These are phyloP conservation scores for Nymphalis io DNA, from an alignment of 1,140 invertebrate genomes.

Conservation along the genomic window DNA sequence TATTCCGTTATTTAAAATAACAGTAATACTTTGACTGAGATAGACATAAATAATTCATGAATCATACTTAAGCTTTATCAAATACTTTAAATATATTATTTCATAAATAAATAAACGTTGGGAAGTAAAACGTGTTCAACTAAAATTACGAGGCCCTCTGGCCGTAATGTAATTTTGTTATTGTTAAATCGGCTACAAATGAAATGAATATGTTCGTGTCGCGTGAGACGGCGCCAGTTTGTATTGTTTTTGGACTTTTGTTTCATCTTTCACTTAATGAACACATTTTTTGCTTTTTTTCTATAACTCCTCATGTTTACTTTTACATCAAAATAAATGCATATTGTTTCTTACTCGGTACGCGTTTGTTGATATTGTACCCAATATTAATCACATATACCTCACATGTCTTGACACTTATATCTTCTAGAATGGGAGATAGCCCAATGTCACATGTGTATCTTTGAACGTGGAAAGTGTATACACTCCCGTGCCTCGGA, in stretches of 20 bases:
- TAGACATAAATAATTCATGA: no score
- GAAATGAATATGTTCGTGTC: constrained; percentile 25
- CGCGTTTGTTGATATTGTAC: not conserved
- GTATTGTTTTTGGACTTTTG: constrained; percentile 26
- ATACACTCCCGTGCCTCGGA: no score
- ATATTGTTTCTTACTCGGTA: not conserved
- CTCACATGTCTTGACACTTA: no score
- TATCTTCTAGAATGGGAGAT: no score
- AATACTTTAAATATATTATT: not conserved
- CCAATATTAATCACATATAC: not conserved
- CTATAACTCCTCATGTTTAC: constrained; percentile 12
- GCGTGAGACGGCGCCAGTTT: constrained; percentile 43
- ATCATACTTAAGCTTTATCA: no score
- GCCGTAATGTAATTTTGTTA: constrained; percentile 5
- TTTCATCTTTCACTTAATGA: constrained; percentile 1
- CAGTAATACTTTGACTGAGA: no score
- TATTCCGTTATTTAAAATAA: no score
- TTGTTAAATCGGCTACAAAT: not conserved
- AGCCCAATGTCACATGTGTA: no score
- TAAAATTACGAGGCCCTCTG: not conserved
- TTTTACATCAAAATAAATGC: constrained; percentile 13
- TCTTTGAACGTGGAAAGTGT: no score
- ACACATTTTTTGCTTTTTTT: constrained; percentile 25
- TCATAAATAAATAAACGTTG: not conserved
- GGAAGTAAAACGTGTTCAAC: constrained; percentile 8